phyloP scores from a whole-genome alignment of 1,140 invertebrate species.

The Brachionus rotundiformis region DNA sequence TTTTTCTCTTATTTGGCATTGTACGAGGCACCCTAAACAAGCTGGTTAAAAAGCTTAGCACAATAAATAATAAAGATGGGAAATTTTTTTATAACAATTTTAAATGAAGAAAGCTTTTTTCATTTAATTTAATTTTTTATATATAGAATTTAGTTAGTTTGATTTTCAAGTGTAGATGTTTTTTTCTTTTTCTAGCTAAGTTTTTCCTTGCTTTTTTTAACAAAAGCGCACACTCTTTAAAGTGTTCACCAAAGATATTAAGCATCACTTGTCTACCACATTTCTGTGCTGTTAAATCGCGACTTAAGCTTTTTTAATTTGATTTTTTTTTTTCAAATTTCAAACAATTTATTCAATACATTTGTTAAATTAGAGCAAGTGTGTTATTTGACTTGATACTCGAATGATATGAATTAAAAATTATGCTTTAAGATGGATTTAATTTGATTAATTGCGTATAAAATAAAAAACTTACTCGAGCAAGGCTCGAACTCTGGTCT shows the following conservation, averaged over 20 bases:
- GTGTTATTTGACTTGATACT: neutral
- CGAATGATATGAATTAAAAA: neutral
- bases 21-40: neutral
- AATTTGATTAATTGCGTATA: neutral
- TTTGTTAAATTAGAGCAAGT: constrained; percentile 14
- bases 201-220: constrained; percentile 3
- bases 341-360: constrained; percentile 15
- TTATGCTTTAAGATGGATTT: neutral
- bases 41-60: constrained; percentile 20
- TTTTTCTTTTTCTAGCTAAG: constrained; percentile 19
- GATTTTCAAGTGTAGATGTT: neutral
- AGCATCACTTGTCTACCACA: neutral
- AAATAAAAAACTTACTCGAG: neutral
- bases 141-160: neutral
- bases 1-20: constrained; percentile 51
- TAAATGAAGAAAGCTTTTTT: constrained; percentile 14
- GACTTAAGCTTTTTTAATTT: neutral
- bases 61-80: constrained; percentile 2
- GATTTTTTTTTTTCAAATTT: neutral
- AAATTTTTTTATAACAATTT: constrained; percentile 15
- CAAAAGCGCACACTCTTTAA: neutral
- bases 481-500: neutral
- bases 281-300: constrained; percentile 5
- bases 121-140: constrained; percentile 2
- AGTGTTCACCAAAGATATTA: neutral